Base-by-base conservation (phyloP, 2,797 vertebrate genomes). In the Cygnus olor region DNA sequence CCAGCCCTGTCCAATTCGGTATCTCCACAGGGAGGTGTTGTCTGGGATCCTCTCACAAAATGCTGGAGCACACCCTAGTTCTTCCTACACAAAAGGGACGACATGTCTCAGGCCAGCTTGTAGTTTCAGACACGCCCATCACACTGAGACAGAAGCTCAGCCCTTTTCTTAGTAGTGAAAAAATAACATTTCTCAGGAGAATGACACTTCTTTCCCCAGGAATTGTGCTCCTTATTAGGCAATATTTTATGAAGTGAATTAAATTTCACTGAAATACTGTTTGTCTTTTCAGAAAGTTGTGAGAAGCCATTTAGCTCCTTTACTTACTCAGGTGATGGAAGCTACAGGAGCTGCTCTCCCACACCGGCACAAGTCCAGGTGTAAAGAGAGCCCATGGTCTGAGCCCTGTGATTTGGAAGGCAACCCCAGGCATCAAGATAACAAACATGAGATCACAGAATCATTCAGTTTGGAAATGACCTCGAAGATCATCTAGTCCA, bases 281-380 rank as follows among this genome's bases (percentile, higher is more conserved):
- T 44, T 92, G 94, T 85, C 63, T 77, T 82, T 47, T 74, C 61
- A 85, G 57, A 94, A 89, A 74, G 76, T 27, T 69, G 20, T 32
- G 40, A 38, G 18, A 89, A 88, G 22, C 71, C 7, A 17, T 88
- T 93, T 88, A 70, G 40, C 15, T 61, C 17, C 25, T 88, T 83
- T 83, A 79, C 22, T 6, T 14, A 54, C 40, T 61, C 69, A 85
- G 45, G 32, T 58, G 53, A 73, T 27, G 36, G 63, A 80, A 88
- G 14, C 27, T 51, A 34, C 5, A 86, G 63, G 28, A 93, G 42
- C 27, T 82, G 16, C 36, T 89, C 44, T 80, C n/a, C 15, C 80
- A 54, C 14, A 34, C 9, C 61, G 27, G 19, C 21, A 21, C 5
- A 6, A 73, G 15, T 40, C 47, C 65, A 65, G 57, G 53, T 44